Evolutionary conservation across 2,888 invertebrate genomes (phyloP).

Genomic region (Abscondita cerata): DNA sequence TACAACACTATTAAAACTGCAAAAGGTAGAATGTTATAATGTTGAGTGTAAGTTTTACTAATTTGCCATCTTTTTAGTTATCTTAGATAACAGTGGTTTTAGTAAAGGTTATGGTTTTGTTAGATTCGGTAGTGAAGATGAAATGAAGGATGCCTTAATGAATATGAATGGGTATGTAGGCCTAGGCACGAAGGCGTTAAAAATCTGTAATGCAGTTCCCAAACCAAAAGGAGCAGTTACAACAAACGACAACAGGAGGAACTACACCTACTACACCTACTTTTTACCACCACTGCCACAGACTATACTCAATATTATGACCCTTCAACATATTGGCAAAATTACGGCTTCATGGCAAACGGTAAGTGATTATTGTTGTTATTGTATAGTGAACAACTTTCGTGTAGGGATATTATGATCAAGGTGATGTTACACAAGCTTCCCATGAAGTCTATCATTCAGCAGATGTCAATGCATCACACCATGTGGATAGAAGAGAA

Average conservation of each 20-base stretch:
- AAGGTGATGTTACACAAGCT: constrained; percentile 54
- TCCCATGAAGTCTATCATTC: constrained; percentile 56
- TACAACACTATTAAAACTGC: constrained; percentile 94
- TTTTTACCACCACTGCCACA: constrained; percentile 49
- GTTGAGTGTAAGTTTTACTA: constrained; percentile 4
- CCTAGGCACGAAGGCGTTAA: constrained; percentile 85
- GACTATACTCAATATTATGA: constrained; percentile 83
- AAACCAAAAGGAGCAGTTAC: constrained; percentile 71
- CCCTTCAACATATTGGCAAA: constrained; percentile 86
- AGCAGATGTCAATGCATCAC: constrained; percentile 37
- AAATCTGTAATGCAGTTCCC: constrained; percentile 93
- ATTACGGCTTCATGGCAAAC: constrained; percentile 79
- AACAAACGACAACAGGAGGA: constrained; percentile 55
- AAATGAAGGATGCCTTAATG: constrained; percentile 89
- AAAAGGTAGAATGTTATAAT: constrained; percentile 70
- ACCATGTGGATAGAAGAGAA: constrained; percentile 50
- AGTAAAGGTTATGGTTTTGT: constrained; percentile 97
- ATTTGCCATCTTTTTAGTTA: constrained; percentile 68
- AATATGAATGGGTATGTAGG: constrained; percentile 94
- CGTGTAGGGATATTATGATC: constrained; percentile 59
- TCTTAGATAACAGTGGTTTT: constrained; percentile 86
- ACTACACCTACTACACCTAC: constrained; percentile 50
- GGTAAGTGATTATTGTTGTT: too few species aligned
- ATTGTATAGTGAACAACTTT: too few species aligned
- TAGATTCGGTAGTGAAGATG: constrained; percentile 91